Base-by-base conservation (phyloP, 1,140 invertebrate genomes). In the Neodiprion lecontei region DNA sequence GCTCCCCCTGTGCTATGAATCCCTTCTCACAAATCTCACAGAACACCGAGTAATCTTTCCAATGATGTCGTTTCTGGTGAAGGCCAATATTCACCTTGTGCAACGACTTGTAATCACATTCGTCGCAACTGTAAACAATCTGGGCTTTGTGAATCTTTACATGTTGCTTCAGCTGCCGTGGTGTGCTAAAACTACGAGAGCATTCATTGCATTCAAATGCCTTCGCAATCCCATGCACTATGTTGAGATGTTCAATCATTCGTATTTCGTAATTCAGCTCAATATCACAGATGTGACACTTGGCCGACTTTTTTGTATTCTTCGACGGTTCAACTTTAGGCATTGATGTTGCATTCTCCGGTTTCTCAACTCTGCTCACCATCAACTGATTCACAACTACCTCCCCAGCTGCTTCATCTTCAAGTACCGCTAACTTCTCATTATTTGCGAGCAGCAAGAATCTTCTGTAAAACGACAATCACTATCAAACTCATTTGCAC, bases 81-180 rank as follows among this genome's bases (percentile, higher is more conserved):
- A 80, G 75, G 48, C 61, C 74, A 11, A 83, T 73, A 66, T 81
- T 79, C 17, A 78, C 77, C 69, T 76, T 74, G 40, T 79, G 79
- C 49, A 74, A 77, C 85, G 94, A 94, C 40, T 92, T 81, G 81
- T 94, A 94, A 72, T 89, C 89, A 84, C 93, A 94, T 80, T 92
- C 90, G 72, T 86, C 85, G 85, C 93, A 94, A 77, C 89, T 87
- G 82, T 92, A 94, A 9, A 92, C 92, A 79, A 93, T 94, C 82
- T 93, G 92, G 14, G 92, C 89, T 71, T 84, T 87, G 82, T 72
- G 72, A 65, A 23, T 66, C 12, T 72, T 72, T 21, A 67, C n/a
- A 66, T 77, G 76, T 4, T 49, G 53, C 14, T 72, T 28, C 9
- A 77, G 69, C 10, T 48, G 74, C 65, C 69, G 69, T 7, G 69